These are phyloP conservation scores for Stichopus chloronotus DNA, from an alignment of 35 echinoderm and acorn worm genomes.

Conservation along the genomic window DNA sequence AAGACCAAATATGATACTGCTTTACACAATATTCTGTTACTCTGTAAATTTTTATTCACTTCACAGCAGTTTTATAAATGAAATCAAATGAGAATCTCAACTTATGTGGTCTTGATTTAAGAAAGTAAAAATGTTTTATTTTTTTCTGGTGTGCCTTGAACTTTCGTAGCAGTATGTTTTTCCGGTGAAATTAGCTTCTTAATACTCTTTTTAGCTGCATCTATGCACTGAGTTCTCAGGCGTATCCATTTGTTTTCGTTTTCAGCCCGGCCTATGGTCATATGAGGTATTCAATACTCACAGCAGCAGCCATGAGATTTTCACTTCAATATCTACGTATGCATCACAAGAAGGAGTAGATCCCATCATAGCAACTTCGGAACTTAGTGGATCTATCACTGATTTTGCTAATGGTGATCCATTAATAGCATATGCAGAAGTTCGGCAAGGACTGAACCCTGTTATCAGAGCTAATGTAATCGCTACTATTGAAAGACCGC, in stretches of 20 bases:
- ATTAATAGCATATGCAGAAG: constrained; percentile 37
- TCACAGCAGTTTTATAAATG: too few relatives aligned
- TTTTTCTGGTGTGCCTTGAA: too few relatives aligned
- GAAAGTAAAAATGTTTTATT: too few relatives aligned
- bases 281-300: neutral
- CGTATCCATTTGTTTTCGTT: neutral
- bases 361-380: constrained; percentile 37
- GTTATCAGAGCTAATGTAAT: constrained; percentile 51
- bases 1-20: too few relatives aligned
- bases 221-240: too few relatives aligned
- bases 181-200: too few relatives aligned
- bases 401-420: constrained; percentile 47
- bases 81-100: too few relatives aligned
- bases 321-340: neutral
- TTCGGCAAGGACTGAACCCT: constrained; percentile 3
- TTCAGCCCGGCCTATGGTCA: constrained; percentile 44
- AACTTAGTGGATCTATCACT: constrained; percentile 32
- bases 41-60: too few relatives aligned
- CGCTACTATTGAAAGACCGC: constrained; percentile 49
- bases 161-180: too few relatives aligned
- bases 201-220: too few relatives aligned
- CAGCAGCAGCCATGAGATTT: neutral
- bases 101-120: too few relatives aligned
- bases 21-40: too few relatives aligned
- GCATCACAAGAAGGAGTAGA: constrained; percentile 20